Evolutionary conservation across 1,140 invertebrate genomes (phyloP).

Genomic region (Sesamia nonagrioides): DNA sequence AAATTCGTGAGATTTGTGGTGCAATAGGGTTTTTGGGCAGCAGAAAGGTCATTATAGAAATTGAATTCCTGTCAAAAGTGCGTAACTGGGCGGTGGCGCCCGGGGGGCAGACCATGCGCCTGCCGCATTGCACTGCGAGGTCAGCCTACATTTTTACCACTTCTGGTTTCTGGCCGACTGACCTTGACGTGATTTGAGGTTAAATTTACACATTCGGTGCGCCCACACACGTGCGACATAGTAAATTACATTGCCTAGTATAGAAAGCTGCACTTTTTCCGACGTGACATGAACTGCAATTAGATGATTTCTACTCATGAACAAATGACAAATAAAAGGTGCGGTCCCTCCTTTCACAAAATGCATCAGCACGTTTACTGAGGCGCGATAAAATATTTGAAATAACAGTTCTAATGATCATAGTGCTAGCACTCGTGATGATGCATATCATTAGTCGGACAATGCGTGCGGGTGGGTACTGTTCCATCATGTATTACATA

Average conservation of each 20-base stretch:
- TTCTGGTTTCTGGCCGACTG: constrained; percentile 73
- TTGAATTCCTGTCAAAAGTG: constrained; percentile 29
- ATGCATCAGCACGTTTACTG: constrained; percentile 45
- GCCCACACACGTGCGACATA: constrained; percentile 55
- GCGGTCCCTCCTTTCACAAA: constrained; percentile 54
- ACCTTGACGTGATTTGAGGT: constrained; percentile 74
- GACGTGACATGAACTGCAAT: constrained; percentile 71
- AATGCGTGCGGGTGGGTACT: constrained; percentile 21
- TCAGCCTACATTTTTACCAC: constrained; percentile 73
- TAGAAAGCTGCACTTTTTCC: constrained; percentile 80
- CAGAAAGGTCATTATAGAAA: background rate
- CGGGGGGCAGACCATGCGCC: constrained; percentile 42
- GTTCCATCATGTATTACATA: constrained; percentile 62
- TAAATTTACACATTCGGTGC: constrained; percentile 72
- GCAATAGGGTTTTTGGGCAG: constrained; percentile 16
- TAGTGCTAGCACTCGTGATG: constrained; percentile 49
- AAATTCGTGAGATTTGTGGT: constrained; percentile 23
- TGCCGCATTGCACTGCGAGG: constrained; percentile 75
- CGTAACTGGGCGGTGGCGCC: constrained; percentile 20
- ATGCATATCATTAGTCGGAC: constrained; percentile 43
- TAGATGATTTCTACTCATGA: constrained; percentile 61
- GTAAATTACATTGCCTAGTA: constrained; percentile 60
- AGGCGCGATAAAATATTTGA: constrained; percentile 44
- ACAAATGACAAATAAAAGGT: constrained; percentile 32
- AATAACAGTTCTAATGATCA: constrained; percentile 12